Evolutionary conservation across 2,113 vertebrate species (phyloP).

Genomic region (Chinchilla lanigera): DNA sequence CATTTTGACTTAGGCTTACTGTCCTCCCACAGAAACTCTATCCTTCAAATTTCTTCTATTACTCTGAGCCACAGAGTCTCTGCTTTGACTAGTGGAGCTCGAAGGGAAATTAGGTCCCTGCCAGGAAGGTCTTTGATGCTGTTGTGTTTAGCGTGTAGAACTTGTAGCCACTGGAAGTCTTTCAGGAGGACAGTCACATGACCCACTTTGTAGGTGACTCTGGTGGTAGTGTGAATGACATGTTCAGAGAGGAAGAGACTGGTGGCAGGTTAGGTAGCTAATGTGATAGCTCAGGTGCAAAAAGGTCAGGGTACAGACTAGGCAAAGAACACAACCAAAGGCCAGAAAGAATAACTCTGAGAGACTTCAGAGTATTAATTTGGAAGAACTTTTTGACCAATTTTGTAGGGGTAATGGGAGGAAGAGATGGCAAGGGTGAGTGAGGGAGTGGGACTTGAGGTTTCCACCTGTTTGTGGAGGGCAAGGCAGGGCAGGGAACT

Average conservation of each 20-base stretch:
- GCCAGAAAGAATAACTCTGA: background rate
- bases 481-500: background rate
- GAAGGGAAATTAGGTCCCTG: slow-evolving; percentile 20
- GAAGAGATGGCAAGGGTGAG: background rate
- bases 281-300: background rate
- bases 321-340: background rate
- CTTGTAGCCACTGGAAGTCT: background rate
- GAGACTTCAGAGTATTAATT: background rate
- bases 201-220: background rate
- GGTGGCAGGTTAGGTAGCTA: background rate
- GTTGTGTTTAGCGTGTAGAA: background rate
- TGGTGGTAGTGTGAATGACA: background rate
- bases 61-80: background rate
- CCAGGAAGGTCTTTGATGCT: background rate
- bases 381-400: background rate
- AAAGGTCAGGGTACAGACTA: background rate
- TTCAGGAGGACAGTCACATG: background rate
- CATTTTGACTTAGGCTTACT: background rate
- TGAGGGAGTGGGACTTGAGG: background rate
- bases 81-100: background rate
- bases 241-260: background rate
- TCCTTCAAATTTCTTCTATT: slow-evolving; percentile 49
- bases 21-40: background rate
- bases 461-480: background rate
- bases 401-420: background rate